phyloP scores from a whole-genome alignment of 1,140 invertebrate genomes.

The Coenobita brevimanus region DNA sequence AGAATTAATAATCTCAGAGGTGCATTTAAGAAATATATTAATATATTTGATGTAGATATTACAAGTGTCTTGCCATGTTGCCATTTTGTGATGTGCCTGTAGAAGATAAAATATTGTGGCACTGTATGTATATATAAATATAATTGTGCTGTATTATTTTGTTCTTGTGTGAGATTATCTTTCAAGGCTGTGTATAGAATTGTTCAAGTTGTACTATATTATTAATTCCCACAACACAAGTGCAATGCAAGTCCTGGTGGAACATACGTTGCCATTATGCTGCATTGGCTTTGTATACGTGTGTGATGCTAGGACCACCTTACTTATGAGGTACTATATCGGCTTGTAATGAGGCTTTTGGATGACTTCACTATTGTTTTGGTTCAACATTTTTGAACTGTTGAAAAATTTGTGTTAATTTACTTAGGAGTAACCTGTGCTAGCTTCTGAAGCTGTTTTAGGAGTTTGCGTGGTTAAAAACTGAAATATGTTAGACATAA shows the following conservation, averaged over 20 bases:
- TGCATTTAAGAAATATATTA: constrained; percentile 22
- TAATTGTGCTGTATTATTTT: constrained; percentile 9
- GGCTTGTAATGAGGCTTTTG: too few species aligned
- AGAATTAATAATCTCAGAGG: background rate
- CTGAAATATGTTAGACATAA: too few species aligned
- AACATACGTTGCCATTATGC: too few species aligned
- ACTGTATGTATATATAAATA: background rate
- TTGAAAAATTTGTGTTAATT: too few species aligned
- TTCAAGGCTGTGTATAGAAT: constrained; percentile 16
- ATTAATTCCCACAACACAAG: constrained; percentile 15
- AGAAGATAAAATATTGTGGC: background rate
- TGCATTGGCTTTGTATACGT: too few species aligned
- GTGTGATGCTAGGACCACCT: too few species aligned
- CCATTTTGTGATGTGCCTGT: constrained; percentile 35
- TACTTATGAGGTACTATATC: too few species aligned
- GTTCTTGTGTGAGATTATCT: background rate
- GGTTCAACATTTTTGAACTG: too few species aligned
- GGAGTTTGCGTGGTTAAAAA: too few species aligned
- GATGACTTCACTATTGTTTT: too few species aligned
- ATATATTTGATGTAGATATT: background rate
- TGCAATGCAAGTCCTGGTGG: constrained; percentile 25
- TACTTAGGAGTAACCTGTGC: too few species aligned
- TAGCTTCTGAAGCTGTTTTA: too few species aligned
- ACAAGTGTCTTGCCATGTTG: constrained; percentile 31
- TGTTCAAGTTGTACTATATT: background rate